Base-by-base conservation (phyloP, 2,113 vertebrate species). In the Columbina picui region DNA sequence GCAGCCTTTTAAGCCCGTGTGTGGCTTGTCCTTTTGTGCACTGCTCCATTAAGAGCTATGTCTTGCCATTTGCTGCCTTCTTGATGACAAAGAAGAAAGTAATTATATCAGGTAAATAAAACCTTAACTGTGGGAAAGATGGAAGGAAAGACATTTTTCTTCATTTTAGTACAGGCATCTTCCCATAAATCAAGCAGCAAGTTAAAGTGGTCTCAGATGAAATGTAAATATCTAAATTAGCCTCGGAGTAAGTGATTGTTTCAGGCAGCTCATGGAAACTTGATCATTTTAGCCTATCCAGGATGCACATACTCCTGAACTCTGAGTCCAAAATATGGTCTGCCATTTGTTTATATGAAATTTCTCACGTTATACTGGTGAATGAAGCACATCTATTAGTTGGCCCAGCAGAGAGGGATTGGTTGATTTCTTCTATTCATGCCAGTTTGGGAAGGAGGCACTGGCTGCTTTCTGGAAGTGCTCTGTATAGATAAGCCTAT, bases 1-100 rank as follows among this genome's bases (percentile, higher is more conserved):
- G 2, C 3, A 52, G 11, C 8, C 30, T 73, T 76, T 81, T 65
- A 82, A 82, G 50, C 9, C 9, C 0, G 0, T 29, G 9, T 22
- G 0, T 29, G 9, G 25, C 3, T 91, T 7, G 22, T 84, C 7
- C 30, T 77, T 89, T 78, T 80, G 36, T 81, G 25, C 7, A 9
- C 25, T 77, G 10, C 12, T 61, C 10, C 49, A 38, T 6, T 1
- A 3, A 71, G 19, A 17, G 6, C 4, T 71, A 17, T 32, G 5
- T 47, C 16, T 39, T 61, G 27, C 32, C 23, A 21, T 77, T 95
- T 83, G 18, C 29, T 88, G 14, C 14, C 69, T 95, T 73, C 67
- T 45, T 57, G 12, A 9, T 69, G 30, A 25, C 56, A 93, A 73
- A 26, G 29, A 56, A 67, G 12, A 59, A 87, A 76, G 20, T 53